These are phyloP conservation scores for Aricia artaxerxes DNA, from an alignment of 2,888 invertebrate genomes.

Conservation along the genomic window DNA sequence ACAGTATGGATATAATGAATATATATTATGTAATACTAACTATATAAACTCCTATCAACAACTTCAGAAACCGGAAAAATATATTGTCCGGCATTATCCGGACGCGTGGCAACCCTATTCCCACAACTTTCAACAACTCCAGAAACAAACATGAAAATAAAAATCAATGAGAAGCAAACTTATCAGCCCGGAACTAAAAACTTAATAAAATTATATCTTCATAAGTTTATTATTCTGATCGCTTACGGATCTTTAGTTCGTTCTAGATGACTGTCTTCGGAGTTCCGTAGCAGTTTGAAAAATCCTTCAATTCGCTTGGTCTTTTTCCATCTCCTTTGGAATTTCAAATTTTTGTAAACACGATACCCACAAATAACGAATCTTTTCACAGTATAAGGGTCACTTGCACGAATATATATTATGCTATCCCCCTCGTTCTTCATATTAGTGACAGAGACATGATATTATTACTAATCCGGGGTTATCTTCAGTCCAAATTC, in stretches of 20 bases:
- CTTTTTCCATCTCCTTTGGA: neutral
- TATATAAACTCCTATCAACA: neutral
- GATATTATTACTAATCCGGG: too few relatives aligned
- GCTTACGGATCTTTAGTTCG: neutral
- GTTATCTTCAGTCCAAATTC: too few relatives aligned
- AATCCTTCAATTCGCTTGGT: neutral
- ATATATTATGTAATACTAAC: too few relatives aligned
- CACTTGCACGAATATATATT: too few relatives aligned
- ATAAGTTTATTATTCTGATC: neutral
- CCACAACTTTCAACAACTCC: constrained; percentile 5
- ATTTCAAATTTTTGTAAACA: neutral
- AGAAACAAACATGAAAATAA: constrained; percentile 21
- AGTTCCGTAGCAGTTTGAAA: neutral
- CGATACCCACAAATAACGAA: neutral
- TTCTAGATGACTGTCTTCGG: neutral
- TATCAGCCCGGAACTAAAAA: constrained; percentile 10
- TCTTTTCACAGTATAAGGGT: too few relatives aligned
- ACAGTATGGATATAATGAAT: too few relatives aligned
- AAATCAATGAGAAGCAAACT: constrained; percentile 12
- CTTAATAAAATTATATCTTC: constrained; percentile 6
- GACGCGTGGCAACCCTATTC: neutral
- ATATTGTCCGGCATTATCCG: neutral
- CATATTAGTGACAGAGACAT: too few relatives aligned
- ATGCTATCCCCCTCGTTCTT: too few relatives aligned
- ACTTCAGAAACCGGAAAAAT: neutral